Base-by-base conservation (phyloP, 2,888 invertebrate species). In the Chironomus tentans region DNA sequence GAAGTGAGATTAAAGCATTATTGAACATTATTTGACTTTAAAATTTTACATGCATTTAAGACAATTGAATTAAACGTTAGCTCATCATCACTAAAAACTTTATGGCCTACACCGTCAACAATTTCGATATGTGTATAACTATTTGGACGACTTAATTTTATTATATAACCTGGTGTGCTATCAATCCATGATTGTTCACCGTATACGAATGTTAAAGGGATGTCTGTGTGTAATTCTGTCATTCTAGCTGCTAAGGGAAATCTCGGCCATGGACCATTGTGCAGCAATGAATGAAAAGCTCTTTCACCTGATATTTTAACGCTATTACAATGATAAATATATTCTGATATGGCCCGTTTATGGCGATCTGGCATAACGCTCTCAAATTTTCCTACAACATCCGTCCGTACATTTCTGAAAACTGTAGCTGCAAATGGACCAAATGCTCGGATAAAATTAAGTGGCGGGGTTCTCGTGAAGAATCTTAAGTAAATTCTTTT, bases 181-280 rank as follows among this genome's bases (percentile, higher is more conserved):
- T 97, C 96, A 70, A 98, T 91, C 98, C 98, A 98, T 2, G 97
- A 2, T 97, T 97, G 78, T 95, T 87, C 38, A 93, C 98, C 98
- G 82, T 95, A 97, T 76, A 97, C 86, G 78, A 97, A 87, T 13
- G 97, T 96, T 79, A 97, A 90, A 0, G 96, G 94, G 78, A 97
- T 87, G 76, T 88, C 56, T 13, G 46, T n/a, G 77, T 88, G 85
- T 70, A 97, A 83, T 78, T 88, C 85, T 77, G 89, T 87, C 77
- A 95, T 88, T 73, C 98, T 88, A 76, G 88, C 87, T 13, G 94
- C 88, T 91, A 98, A 96, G 0, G 98, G 98, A 85, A 94, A 88
- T 84, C 94, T 95, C 0, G 98, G 74, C 97, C 97, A 99, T 5
- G 97, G 98, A 83, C 94, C 93, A 10, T 91, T 90, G 47, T 88